A percentile compares a stretch with the other conserved stretches of the same genome.
These are phyloP conservation scores for Gorsachius goisagi DNA, from an alignment of 2,113 vertebrate genomes.

Conservation along the genomic window DNA sequence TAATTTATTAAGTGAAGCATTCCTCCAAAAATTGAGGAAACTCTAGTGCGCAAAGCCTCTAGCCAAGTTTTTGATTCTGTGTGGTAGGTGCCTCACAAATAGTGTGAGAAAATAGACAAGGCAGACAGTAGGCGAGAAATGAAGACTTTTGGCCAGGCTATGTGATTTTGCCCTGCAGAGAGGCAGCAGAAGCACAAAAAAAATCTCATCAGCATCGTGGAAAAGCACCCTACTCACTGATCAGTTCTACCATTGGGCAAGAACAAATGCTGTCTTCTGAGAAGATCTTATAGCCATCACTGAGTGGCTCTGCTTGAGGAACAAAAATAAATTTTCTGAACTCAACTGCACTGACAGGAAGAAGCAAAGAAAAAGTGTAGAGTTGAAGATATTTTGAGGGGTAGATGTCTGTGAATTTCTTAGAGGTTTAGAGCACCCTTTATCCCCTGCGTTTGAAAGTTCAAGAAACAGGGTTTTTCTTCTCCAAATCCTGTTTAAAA, in stretches of 20 bases:
- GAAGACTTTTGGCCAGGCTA: background rate
- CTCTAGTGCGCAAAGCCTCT: background rate
- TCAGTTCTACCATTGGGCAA: background rate
- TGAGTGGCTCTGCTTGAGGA: background rate
- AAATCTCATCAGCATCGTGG: background rate
- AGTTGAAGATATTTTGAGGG: background rate
- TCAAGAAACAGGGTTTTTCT: background rate
- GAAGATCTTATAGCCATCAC: background rate
- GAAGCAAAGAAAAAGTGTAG: background rate
- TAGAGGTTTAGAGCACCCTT: background rate
- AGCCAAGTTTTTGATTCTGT: background rate
- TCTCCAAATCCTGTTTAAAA: background rate
- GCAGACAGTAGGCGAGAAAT: background rate
- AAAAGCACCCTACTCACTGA: background rate
- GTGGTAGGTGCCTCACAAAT: background rate
- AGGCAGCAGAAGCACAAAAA: background rate
- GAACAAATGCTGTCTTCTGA: background rate
- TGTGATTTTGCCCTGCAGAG: background rate
- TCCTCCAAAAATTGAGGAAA: background rate
- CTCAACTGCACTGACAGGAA: background rate
- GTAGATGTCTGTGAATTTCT: background rate
- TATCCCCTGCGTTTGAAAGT: background rate
- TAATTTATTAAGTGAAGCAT: background rate
- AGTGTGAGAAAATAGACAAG: background rate
- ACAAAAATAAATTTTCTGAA: background rate